These are phyloP conservation scores for Epinephelus coioides DNA, from an alignment of 2,797 vertebrate species.

Conservation along the genomic window DNA sequence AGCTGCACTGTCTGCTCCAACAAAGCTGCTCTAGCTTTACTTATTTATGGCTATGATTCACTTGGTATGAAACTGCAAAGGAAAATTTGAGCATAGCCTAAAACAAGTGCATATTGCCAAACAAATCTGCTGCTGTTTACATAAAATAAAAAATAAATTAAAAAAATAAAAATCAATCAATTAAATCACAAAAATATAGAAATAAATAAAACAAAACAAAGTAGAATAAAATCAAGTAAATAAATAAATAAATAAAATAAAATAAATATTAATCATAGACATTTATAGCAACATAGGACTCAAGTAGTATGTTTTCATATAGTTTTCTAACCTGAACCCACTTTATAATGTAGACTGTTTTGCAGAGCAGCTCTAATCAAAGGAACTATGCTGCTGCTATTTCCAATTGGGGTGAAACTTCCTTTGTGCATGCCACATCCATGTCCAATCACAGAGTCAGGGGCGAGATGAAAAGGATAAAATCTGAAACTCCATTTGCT, in stretches of 20 bases:
- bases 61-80: not conserved
- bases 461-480: constrained; percentile 5
- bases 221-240: too few species aligned
- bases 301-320: not conserved
- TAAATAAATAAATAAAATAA: too few species aligned
- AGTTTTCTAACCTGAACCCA: not conserved
- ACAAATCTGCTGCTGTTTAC: not conserved
- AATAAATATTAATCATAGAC: too few species aligned
- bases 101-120: not conserved
- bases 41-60: constrained; percentile 8
- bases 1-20: constrained; percentile 42
- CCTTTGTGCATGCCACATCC: constrained; percentile 15
- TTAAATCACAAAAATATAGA: too few species aligned
- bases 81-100: not conserved
- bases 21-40: constrained; percentile 34
- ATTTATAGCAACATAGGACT: not conserved
- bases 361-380: constrained; percentile 10
- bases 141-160: not conserved
- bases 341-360: not conserved
- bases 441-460: constrained; percentile 26
- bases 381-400: constrained; percentile 29
- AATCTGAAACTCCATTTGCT: constrained; percentile 27
- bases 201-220: too few species aligned
- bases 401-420: constrained; percentile 46
- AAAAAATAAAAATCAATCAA: too few species aligned